These are phyloP conservation scores for Trissolcus brochymenae DNA, from an alignment of 2,888 invertebrate genomes.

Conservation along the genomic window DNA sequence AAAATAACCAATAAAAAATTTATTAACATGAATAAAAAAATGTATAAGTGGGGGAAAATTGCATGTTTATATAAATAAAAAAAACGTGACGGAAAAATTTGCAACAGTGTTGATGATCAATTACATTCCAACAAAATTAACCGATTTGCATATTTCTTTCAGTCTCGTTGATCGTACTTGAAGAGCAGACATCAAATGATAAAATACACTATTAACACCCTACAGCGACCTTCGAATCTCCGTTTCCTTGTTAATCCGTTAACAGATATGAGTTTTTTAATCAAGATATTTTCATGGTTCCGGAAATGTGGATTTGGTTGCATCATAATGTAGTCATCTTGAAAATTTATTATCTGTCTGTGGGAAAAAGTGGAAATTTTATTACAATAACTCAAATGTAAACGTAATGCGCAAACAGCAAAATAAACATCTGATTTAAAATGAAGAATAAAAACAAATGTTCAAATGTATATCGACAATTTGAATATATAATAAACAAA, in stretches of 20 bases:
- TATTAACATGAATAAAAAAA: too few species aligned
- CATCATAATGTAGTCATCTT: too few species aligned
- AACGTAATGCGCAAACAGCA: background rate
- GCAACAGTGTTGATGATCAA: too few species aligned
- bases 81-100: too few species aligned
- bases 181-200: constrained; percentile 6
- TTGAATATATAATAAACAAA: too few species aligned
- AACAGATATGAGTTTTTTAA: too few species aligned
- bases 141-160: constrained; percentile 22
- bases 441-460: background rate
- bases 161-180: constrained; percentile 10
- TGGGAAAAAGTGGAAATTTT: too few species aligned
- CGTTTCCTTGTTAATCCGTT: constrained; percentile 13
- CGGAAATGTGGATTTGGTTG: constrained; percentile 25
- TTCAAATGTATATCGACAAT: too few species aligned
- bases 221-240: constrained; percentile 22
- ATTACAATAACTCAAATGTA: background rate
- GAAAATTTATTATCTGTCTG: too few species aligned
- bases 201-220: constrained; percentile 13
- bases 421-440: background rate
- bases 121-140: constrained; percentile 10
- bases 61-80: too few species aligned
- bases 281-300: constrained; percentile 14
- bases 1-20: too few species aligned
- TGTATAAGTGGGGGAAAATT: too few species aligned